These are phyloP conservation scores for Drosophila neonasuta DNA, from an alignment of 2,888 invertebrate species.

Conservation along the genomic window DNA sequence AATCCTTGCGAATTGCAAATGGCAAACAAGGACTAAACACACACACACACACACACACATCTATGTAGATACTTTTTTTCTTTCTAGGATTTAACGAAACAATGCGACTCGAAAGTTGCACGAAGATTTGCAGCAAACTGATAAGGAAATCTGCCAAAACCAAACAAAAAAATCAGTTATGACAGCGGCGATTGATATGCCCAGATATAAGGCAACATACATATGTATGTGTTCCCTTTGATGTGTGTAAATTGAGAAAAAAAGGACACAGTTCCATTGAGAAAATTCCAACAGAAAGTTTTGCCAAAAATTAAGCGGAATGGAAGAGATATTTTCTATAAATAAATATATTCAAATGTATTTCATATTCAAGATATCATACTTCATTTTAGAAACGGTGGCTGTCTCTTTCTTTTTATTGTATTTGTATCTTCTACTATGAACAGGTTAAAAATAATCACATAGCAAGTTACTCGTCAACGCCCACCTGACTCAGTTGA, in stretches of 20 bases:
- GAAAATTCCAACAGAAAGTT: neutral
- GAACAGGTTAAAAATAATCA: neutral
- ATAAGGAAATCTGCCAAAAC: slow-evolving; percentile 69
- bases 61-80: slow-evolving; percentile 35
- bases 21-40: slow-evolving; percentile 38
- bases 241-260: neutral
- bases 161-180: slow-evolving; percentile 60
- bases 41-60: slow-evolving; percentile 25
- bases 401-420: neutral
- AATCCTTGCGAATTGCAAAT: slow-evolving; percentile 73
- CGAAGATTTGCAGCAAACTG: slow-evolving; percentile 63
- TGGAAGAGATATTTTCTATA: too few relatives aligned
- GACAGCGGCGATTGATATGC: slow-evolving; percentile 62
- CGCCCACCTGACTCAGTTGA: slow-evolving; percentile 45
- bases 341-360: too few relatives aligned
- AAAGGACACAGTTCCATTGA: slow-evolving; percentile 1
- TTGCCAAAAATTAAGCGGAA: too few relatives aligned
- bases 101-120: slow-evolving; percentile 33
- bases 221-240: slow-evolving; percentile 12
- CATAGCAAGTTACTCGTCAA: slow-evolving; percentile 23
- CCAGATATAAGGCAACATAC: slow-evolving; percentile 36
- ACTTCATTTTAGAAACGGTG: neutral
- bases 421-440: neutral
- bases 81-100: slow-evolving; percentile 24
- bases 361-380: too few relatives aligned